Evolutionary conservation across 2,113 vertebrate species (phyloP), one percentile per base, ranked within the genome.

Genomic region (Thryonomys swinderianus): DNA sequence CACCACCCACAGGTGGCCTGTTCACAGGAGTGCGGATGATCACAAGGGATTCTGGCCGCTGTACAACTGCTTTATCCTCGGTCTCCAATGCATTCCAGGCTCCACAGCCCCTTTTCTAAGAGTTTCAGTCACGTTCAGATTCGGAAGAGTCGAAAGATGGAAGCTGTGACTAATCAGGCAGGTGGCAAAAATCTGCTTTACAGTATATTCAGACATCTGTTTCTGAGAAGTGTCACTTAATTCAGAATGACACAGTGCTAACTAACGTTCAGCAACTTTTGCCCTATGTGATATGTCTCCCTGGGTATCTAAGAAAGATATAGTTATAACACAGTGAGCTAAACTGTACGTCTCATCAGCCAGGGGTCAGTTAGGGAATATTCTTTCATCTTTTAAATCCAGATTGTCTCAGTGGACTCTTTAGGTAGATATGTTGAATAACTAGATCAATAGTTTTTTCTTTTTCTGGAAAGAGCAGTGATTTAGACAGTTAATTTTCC

Each of bases 1-100:
- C 30, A 37, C 7, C 27, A 18, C 7, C 2, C n/a, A 40, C 7
- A 25, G 16, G 6, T 48, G 23, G 7, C 25, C 0, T 0, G 14
- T 30, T 20, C 2, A 23, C 86, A 82, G 25, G 11, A 62, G 17
- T 57, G 20, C 14, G 13, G 37, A 20, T 53, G 40, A n/a, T 17
- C 14, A 7, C 17, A 0, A 7, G 16, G n/a, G 48, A 30, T 42
- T 42, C 30, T 51, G 40, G 34, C 5, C 14, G 40, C 0, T 17
- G 23, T 62, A 7, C n/a, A 12, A n/a, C 82, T 10, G 1, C 14
- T 45, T 12, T 32, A 14, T 7, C 32, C 11, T 51, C 1, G 25
- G 7, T 61, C 42, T 81, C 80, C 11, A 61, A 57, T 16, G 2
- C 0, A 30, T 18, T 18, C 30, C 7, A 69, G 11, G 9, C 3